Conservation (phyloP, 2,797 vertebrate species). For the Babyrousa celebensis region DNA sequence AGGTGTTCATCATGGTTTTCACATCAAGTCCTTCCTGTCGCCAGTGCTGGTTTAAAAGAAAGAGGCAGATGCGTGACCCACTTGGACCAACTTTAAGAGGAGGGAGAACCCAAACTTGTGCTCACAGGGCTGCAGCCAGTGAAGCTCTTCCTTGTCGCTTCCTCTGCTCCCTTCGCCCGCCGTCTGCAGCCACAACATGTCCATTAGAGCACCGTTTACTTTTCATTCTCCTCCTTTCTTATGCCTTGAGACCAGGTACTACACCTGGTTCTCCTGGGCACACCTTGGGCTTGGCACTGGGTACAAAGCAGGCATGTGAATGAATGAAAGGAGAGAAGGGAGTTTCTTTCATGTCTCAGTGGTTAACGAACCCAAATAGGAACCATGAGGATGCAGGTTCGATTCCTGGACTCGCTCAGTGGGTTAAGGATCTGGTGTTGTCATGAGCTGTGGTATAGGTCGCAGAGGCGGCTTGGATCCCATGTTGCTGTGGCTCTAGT, state of each 20-base stretch:
- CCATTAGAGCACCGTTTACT: not conserved
- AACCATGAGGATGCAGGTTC: too few species aligned
- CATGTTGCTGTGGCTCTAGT: too few species aligned
- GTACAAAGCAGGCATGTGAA: not conserved
- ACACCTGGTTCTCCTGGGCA: not conserved
- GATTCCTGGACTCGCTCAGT: too few species aligned
- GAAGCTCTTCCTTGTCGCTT: not conserved
- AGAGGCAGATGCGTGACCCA: not conserved
- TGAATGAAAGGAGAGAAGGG: not conserved
- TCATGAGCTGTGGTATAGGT: too few species aligned
- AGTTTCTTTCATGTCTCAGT: too few species aligned
- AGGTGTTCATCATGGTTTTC: conserved; percentile 96
- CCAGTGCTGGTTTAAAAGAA: conserved; percentile 92
- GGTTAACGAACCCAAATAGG: too few species aligned
- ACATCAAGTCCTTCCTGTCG: conserved; percentile 93
- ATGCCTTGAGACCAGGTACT: not conserved
- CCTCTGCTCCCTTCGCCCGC: not conserved
- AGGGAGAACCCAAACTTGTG: not conserved
- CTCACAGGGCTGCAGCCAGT: not conserved
- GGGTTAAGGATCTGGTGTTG: too few species aligned
- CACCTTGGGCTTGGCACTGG: not conserved
- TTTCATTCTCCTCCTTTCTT: not conserved
- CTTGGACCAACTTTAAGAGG: not conserved
- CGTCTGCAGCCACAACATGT: not conserved
- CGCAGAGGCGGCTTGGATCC: too few species aligned